A percentile compares a stretch with the other conserved stretches of the same genome.
phyloP scores from a whole-genome alignment of 2,888 invertebrate genomes.

The Latrodectus hesperus region DNA sequence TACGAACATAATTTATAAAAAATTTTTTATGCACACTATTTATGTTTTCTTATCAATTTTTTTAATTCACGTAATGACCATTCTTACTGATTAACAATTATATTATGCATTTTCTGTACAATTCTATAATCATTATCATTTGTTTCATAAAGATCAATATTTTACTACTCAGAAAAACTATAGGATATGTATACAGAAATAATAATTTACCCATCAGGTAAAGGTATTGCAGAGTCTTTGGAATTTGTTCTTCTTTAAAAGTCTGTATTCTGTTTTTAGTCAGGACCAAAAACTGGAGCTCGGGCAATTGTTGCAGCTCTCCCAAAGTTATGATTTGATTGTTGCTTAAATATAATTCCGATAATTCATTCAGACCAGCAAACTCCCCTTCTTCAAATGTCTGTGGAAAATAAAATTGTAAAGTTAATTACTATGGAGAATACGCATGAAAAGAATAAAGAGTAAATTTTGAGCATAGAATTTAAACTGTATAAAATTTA shows the following conservation, averaged over 20 bases:
- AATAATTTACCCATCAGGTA: constrained; percentile 33
- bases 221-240: constrained; percentile 19
- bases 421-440: too few relatives aligned
- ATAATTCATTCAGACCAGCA: constrained; percentile 44
- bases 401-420: background rate
- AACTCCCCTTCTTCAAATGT: constrained; percentile 35
- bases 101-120: background rate
- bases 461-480: too few relatives aligned
- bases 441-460: too few relatives aligned
- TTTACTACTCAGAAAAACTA: background rate
- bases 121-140: too few relatives aligned
- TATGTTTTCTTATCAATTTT: too few relatives aligned
- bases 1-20: too few relatives aligned
- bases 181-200: too few relatives aligned
- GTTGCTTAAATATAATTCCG: constrained; percentile 33
- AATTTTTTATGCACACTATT: too few relatives aligned
- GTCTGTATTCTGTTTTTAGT: constrained; percentile 35
- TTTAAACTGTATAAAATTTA: too few relatives aligned
- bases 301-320: constrained; percentile 18
- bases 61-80: too few relatives aligned
- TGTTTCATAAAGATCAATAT: background rate
- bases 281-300: constrained; percentile 43
- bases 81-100: too few relatives aligned
- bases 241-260: constrained; percentile 14
- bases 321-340: constrained; percentile 32